Evolutionary conservation across 2,888 invertebrate species (phyloP).

Genomic region (Hirtodrosophila confusa): DNA sequence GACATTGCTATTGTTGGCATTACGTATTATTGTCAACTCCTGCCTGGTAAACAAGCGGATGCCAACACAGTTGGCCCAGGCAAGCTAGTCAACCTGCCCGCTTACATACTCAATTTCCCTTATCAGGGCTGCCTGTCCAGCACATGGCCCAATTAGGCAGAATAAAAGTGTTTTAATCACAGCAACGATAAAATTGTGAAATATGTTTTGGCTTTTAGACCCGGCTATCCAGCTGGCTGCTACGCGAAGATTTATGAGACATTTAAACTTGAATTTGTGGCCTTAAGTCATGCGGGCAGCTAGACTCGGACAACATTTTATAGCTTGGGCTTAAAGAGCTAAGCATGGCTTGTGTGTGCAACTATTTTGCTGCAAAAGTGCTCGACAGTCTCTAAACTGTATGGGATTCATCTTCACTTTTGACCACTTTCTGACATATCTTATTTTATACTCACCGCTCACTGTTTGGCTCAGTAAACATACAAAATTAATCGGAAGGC

Average conservation of each 20-base stretch:
- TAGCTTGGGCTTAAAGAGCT: not conserved
- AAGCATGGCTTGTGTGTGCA: too few relatives aligned
- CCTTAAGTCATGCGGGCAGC: conserved; percentile 48
- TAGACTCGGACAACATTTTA: conserved; percentile 10
- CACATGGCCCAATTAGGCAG: conserved; percentile 58
- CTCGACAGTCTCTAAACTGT: too few relatives aligned
- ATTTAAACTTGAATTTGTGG: conserved; percentile 60
- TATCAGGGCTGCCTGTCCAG: conserved; percentile 42
- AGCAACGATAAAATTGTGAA: conserved; percentile 60
- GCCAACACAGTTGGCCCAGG: not conserved
- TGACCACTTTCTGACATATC: too few relatives aligned
- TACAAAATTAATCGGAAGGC: too few relatives aligned
- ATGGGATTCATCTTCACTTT: too few relatives aligned
- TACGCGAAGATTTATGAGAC: conserved; percentile 64
- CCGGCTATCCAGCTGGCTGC: conserved; percentile 24
- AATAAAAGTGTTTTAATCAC: conserved; percentile 55
- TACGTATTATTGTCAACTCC: conserved; percentile 17
- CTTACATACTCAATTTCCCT: conserved; percentile 17
- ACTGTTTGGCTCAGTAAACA: too few relatives aligned
- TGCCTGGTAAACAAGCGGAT: too few relatives aligned
- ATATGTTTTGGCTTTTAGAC: conserved; percentile 40
- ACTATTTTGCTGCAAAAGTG: not conserved
- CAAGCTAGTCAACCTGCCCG: conserved; percentile 25
- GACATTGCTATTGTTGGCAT: conserved; percentile 28
- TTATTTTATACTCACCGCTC: too few relatives aligned